These are phyloP conservation scores for Enteromius fasciolatus DNA, from an alignment of 2,797 vertebrate species.

Conservation along the genomic window DNA sequence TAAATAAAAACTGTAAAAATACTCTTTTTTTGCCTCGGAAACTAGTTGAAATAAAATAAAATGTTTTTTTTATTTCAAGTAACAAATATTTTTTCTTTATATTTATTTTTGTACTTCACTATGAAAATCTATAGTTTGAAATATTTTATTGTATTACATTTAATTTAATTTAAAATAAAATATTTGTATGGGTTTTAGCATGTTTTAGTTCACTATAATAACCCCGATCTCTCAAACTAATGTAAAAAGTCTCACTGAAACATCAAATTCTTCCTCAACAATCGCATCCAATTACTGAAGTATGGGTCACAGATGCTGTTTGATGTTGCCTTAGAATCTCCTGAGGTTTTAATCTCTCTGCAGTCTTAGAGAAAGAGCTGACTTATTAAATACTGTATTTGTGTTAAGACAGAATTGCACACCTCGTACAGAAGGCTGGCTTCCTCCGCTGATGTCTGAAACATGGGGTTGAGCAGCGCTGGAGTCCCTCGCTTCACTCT, in stretches of 20 bases:
- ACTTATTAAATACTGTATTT: background rate
- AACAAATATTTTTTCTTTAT: background rate
- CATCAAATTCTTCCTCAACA: background rate
- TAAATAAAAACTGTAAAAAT: no score
- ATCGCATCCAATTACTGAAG: background rate
- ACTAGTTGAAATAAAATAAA: background rate
- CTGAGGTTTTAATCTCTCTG: background rate
- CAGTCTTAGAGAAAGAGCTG: background rate
- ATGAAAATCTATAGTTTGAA: background rate
- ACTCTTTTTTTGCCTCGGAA: background rate
- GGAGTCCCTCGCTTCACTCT: slow-evolving; percentile 82
- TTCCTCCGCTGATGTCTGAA: slow-evolving; percentile 86
- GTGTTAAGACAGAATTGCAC: no score
- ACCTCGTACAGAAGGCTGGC: slow-evolving; percentile 92
- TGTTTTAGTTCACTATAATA: background rate
- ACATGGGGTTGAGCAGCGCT: slow-evolving; percentile 80
- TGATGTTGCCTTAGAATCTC: no score
- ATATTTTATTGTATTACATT: background rate
- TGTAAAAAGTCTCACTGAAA: background rate
- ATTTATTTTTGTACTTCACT: background rate
- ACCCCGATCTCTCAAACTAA: background rate
- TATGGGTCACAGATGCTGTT: background rate
- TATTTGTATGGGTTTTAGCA: background rate
- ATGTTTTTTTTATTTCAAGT: background rate
- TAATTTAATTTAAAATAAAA: background rate